Conservation (phyloP, 1,140 invertebrate species). For the Zeugodacus cucurbitae region DNA sequence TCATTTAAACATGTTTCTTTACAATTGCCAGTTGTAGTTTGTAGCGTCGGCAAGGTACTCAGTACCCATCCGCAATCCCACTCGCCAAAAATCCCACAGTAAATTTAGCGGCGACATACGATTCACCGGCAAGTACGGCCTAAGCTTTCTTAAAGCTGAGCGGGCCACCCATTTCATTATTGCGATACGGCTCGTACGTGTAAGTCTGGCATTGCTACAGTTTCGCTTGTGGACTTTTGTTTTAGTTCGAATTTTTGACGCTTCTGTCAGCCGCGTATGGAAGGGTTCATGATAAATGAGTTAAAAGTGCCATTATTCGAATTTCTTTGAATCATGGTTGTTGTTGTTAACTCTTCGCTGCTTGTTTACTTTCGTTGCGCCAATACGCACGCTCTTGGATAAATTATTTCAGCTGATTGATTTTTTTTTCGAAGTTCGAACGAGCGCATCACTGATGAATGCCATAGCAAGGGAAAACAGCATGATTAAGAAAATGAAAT, state of each 20-base stretch:
- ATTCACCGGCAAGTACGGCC: too few relatives aligned
- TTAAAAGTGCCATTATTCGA: not conserved
- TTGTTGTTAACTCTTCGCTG: not conserved
- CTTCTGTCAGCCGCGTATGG: not conserved
- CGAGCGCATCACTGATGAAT: not conserved
- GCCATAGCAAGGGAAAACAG: not conserved
- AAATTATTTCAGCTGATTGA: not conserved
- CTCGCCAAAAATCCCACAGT: too few relatives aligned
- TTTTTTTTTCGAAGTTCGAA: not conserved
- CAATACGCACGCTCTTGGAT: not conserved
- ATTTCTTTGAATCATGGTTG: not conserved
- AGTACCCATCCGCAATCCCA: too few relatives aligned
- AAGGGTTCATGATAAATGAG: slow-evolving; percentile 30
- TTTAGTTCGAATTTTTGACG: not conserved
- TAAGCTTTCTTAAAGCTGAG: too few relatives aligned
- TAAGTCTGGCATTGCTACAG: not conserved
- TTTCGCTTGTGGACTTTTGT: not conserved
- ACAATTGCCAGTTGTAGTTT: too few relatives aligned
- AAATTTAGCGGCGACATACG: too few relatives aligned
- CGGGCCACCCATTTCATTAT: not conserved
- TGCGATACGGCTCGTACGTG: not conserved
- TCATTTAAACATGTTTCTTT: too few relatives aligned
- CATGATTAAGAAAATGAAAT: not conserved
- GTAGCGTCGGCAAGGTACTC: too few relatives aligned
- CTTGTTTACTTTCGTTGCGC: not conserved